Conservation (phyloP, 2,113 vertebrate genomes). For the human (Homo sapiens) region DNA sequence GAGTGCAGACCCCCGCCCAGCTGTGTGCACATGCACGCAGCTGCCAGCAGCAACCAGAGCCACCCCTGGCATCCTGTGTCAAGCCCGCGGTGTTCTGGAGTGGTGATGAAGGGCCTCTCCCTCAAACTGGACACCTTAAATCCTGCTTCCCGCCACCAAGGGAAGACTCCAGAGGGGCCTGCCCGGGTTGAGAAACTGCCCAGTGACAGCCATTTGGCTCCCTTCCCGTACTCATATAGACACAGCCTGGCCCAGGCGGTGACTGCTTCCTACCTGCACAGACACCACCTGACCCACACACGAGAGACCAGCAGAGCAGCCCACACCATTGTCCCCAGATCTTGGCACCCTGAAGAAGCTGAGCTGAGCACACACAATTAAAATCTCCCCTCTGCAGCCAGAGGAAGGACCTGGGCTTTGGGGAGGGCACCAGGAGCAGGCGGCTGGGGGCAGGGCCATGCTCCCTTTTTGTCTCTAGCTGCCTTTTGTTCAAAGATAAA, state of each 20-base stretch:
- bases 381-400: background rate
- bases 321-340: background rate
- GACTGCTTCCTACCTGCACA: background rate
- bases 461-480: slow-evolving; percentile 32
- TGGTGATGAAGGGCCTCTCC: background rate
- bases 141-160: background rate
- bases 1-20: too few species aligned
- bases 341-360: background rate
- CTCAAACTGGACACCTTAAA: background rate
- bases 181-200: background rate
- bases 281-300: accelerated
- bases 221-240: background rate
- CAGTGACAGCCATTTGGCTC: accelerated
- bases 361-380: background rate
- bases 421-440: background rate
- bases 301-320: background rate
- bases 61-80: background rate
- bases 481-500: slow-evolving; percentile 77
- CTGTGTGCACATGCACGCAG: background rate
- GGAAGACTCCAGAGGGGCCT: background rate
- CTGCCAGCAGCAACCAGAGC: background rate
- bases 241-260: too few species aligned
- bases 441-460: background rate
- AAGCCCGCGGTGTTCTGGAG: background rate
- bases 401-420: background rate